These are phyloP conservation scores for Drosophila albomicans DNA, from an alignment of 1,140 invertebrate species.

Conservation along the genomic window DNA sequence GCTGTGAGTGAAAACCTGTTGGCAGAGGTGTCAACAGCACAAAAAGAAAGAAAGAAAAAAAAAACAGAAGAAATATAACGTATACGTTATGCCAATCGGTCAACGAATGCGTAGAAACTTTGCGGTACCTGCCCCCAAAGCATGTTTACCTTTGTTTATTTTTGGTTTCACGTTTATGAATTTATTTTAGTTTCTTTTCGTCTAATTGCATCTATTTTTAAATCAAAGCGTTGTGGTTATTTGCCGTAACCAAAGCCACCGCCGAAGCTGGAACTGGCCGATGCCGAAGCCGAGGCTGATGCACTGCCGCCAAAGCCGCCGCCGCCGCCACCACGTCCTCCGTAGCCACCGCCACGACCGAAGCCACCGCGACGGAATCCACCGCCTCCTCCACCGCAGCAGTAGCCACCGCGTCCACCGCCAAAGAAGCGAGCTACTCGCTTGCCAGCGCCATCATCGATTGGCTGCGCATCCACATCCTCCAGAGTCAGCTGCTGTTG, in stretches of 20 bases:
- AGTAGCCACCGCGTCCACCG: constrained; percentile 36
- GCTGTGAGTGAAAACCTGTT: constrained; percentile 18
- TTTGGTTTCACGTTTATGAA: constrained; percentile 10
- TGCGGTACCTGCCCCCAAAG: constrained; percentile 29
- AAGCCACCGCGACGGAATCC: constrained; percentile 34
- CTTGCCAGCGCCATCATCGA: constrained; percentile 38
- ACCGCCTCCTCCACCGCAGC: constrained; percentile 40
- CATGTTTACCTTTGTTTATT: background rate
- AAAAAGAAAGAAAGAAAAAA: too few species aligned
- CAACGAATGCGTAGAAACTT: constrained; percentile 9
- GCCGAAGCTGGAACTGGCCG: constrained; percentile 35
- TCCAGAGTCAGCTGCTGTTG: constrained; percentile 46
- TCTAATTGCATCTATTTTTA: constrained; percentile 19
- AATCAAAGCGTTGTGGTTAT: constrained; percentile 14
- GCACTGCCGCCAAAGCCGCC: constrained; percentile 35
- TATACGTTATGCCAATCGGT: constrained; percentile 1
- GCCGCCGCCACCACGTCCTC: constrained; percentile 33
- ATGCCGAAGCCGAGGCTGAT: constrained; percentile 58
- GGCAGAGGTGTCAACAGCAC: constrained; percentile 15
- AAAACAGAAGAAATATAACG: constrained; percentile 1
- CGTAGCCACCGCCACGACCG: constrained; percentile 31
- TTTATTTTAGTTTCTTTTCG: constrained; percentile 22
- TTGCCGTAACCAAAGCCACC: constrained; percentile 26
- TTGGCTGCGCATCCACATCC: constrained; percentile 49
- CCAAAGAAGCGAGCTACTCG: constrained; percentile 51